Base-by-base conservation (phyloP, 2,113 vertebrate genomes). In the Morone saxatilis region DNA sequence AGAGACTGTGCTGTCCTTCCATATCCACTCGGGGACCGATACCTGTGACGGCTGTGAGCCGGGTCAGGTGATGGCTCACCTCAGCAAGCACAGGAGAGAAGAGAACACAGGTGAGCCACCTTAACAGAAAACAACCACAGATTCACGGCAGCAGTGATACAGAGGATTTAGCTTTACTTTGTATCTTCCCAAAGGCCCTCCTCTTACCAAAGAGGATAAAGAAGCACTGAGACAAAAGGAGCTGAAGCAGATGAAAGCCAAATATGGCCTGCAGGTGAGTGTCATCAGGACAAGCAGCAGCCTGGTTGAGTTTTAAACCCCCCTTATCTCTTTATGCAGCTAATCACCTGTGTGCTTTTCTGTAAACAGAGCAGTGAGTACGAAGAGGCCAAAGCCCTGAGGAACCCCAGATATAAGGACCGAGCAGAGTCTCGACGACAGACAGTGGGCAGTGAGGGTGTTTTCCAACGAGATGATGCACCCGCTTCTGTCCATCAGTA, bases 11-110 rank as follows among this genome's bases (percentile, higher is more conserved):
- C 87, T 99, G 74, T 99, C 98, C 53, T 99, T 99, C 88, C 98
- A 99, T 56, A 99, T 99, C 88, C 98, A 99, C 93, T 94, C 96
- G 0, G 98, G 98, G 40, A 97, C 96, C 0, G 97, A 98, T 68
- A 99, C 98, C 36, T 99, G 98, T 59, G 97, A 99, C 62, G 98
- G 98, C 71, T 99, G 98, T 88, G 98, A 99, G 88, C 98, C 98
- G 0, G 98, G 98, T 45, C 98, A 99, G 93, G 97, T 99, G 84
- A 96, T 97, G 94, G 98, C 98, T 60, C 98, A 99, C 92, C 96
- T 99, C 86, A 97, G 96, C 75, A 97, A 97, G 47, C 94, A 98
- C 94, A 96, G 76, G 86, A 97, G 94, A 83, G 96, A 96, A 13
- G 96, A 97, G 25, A 80, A 67, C 56, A 84, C 91, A 14, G 96